phyloP scores from a whole-genome alignment of 2,888 invertebrate species.

The Sarcophaga carnaria region DNA sequence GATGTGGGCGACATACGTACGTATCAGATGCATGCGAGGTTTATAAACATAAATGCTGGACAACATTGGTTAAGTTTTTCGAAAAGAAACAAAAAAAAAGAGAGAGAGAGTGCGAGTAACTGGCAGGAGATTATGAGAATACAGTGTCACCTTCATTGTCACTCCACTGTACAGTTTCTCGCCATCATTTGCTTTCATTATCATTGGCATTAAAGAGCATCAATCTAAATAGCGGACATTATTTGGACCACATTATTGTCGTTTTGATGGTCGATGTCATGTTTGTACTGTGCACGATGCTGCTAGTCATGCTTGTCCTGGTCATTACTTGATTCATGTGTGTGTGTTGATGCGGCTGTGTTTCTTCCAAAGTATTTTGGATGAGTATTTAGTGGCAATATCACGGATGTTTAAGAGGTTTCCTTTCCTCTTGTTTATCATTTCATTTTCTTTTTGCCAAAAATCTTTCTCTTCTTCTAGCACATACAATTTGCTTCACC shows the following conservation, averaged over 20 bases:
- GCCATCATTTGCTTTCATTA: conserved; percentile 13
- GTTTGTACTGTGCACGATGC: conserved; percentile 20
- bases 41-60: conserved; percentile 49
- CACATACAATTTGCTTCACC: conserved; percentile 8
- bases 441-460: conserved; percentile 26
- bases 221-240: conserved; percentile 63
- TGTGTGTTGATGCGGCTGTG: conserved; percentile 26
- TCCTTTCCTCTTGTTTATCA: conserved; percentile 52
- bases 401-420: conserved; percentile 69
- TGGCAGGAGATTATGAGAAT: not conserved
- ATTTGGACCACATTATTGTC: conserved; percentile 62
- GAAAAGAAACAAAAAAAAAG: conserved; percentile 11
- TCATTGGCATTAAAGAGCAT: conserved; percentile 50
- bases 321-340: not conserved
- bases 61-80: conserved; percentile 50
- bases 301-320: conserved; percentile 22
- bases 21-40: conserved; percentile 29
- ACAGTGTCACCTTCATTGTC: not conserved
- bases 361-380: conserved; percentile 21
- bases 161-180: not conserved
- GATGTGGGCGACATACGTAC: not conserved
- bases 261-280: conserved; percentile 34
- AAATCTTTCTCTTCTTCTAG: conserved; percentile 24
- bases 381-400: conserved; percentile 56
- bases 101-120: not conserved